Conservation (phyloP, 2,797 vertebrate genomes). For the Enteromius afrohamiltoni region DNA sequence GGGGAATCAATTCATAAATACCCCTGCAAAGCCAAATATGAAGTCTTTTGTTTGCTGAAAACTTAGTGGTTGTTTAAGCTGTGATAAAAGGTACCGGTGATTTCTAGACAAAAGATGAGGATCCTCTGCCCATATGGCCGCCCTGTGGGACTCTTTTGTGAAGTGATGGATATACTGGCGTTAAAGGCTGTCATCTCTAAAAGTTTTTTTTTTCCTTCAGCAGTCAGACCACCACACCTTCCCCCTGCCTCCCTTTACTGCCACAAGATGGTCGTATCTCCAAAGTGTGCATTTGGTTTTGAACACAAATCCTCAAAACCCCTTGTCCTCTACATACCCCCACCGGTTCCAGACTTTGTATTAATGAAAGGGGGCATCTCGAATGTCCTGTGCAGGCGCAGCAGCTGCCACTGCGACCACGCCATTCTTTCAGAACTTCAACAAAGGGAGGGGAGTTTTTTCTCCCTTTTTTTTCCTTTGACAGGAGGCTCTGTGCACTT, state of each 20-base stretch:
- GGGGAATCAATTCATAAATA: conserved; percentile 36
- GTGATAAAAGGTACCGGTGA: conserved; percentile 51
- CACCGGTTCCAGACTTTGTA: conserved; percentile 73
- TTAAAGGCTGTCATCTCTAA: conserved; percentile 72
- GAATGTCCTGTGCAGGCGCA: conserved; percentile 76
- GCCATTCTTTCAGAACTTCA: conserved; percentile 70
- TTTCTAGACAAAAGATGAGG: conserved; percentile 65
- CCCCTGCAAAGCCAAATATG: conserved; percentile 29
- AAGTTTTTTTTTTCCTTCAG: conserved; percentile 51
- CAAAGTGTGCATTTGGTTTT: conserved; percentile 78
- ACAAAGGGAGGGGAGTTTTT: conserved; percentile 63
- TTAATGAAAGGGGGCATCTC: conserved; percentile 73
- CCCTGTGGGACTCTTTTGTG: conserved; percentile 72
- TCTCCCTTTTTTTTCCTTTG: conserved; percentile 44
- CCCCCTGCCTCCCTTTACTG: conserved; percentile 49
- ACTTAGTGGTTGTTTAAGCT: conserved; percentile 52
- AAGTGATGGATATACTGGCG: conserved; percentile 72
- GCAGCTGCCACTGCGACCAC: conserved; percentile 76
- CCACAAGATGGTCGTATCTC: conserved; percentile 65
- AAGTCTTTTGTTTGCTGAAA: conserved; percentile 40
- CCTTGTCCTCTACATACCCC: conserved; percentile 49
- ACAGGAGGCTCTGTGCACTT: conserved; percentile 66
- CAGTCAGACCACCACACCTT: conserved; percentile 23
- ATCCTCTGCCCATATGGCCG: conserved; percentile 74
- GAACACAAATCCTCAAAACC: conserved; percentile 61